Evolutionary conservation across 92 coral and sea anemone genomes (phyloP), one percentile per base, ranked within the genome.

Genomic region (Umimayanthus chanpuru): DNA sequence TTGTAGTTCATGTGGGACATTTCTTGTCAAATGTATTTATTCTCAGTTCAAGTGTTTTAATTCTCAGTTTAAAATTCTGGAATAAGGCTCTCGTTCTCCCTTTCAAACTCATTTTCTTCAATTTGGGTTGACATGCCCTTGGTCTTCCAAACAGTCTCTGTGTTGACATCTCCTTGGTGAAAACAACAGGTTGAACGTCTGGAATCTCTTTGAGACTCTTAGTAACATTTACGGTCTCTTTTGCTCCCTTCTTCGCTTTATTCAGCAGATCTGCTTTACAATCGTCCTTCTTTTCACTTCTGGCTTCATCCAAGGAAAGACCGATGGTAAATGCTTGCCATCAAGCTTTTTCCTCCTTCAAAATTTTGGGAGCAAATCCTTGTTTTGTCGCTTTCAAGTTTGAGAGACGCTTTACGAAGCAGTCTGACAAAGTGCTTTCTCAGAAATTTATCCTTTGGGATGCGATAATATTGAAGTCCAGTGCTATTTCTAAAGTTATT

Each of bases 401-500:
- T 66, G n/a, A 66, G 72, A 66, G 25, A 66, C 6, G 72, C 72
- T 29, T 66, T 72, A 26, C 77, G 39, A 72, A 72, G 77, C 30
- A 72, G 29, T 32, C 77, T 72, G 77, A 72, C 10, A 29, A 30
- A 72, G 36, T 72, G 41, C 32, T 29, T 72, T 72, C 77, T 72
- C 16, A 72, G 77, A 72, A 30, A 12, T 72, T 72, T 30, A 25
- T 72, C 77, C 55, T 88, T 90, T 66, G 93, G 93, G 44, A 88
- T 80, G 49, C 88, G 67, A 81, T 90, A 88, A 43, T 72, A 72
- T 29, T 72, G 77, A 72, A 14, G 77, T 21, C 66, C 82, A 11
- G 91, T 75, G 30, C 75, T 4, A 81, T 90, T 90, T 74, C 90
- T 90, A 81, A 80, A 80, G 90, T 73, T 90, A 75, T 86, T 90